A percentile compares a stretch with the other conserved stretches of the same genome.
These are phyloP conservation scores for Acleris holmiana DNA, from an alignment of 2,888 invertebrate genomes.

Conservation along the genomic window DNA sequence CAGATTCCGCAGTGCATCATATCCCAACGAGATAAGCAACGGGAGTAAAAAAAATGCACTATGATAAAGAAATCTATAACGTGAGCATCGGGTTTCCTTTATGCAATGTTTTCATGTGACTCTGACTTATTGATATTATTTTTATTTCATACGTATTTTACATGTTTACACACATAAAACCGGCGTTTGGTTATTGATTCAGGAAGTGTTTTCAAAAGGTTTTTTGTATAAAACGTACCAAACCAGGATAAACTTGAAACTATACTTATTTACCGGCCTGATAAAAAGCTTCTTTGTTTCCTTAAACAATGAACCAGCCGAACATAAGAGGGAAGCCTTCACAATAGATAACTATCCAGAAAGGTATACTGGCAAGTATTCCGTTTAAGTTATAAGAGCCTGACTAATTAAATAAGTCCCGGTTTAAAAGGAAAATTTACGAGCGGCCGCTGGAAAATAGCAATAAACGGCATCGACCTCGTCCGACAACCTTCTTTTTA, in stretches of 20 bases:
- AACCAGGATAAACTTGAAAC: constrained; percentile 4
- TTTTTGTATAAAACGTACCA: background rate
- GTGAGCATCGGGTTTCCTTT: background rate
- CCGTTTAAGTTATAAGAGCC: constrained; percentile 38
- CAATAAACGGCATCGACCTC: constrained; percentile 49
- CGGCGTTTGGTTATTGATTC: too few relatives aligned
- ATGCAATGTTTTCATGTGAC: background rate
- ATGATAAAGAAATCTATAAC: constrained; percentile 6
- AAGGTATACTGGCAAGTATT: constrained; percentile 23
- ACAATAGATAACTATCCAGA: constrained; percentile 34
- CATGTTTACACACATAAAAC: too few relatives aligned
- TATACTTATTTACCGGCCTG: constrained; percentile 13
- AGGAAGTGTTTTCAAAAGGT: background rate
- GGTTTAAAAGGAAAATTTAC: constrained; percentile 55
- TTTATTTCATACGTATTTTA: too few relatives aligned
- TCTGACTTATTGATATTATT: background rate
- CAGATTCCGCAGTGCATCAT: constrained; percentile 79
- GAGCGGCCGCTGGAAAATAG: constrained; percentile 44
- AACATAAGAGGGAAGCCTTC: constrained; percentile 27
- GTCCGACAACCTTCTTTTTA: constrained; percentile 50
- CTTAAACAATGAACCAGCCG: constrained; percentile 28
- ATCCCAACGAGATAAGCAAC: constrained; percentile 49
- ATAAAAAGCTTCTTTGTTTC: constrained; percentile 34
- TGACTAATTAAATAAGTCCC: constrained; percentile 54
- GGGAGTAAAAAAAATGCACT: constrained; percentile 43